Conservation (phyloP, 2,113 vertebrate genomes). For the Cyphomyrus discorhynchus region DNA sequence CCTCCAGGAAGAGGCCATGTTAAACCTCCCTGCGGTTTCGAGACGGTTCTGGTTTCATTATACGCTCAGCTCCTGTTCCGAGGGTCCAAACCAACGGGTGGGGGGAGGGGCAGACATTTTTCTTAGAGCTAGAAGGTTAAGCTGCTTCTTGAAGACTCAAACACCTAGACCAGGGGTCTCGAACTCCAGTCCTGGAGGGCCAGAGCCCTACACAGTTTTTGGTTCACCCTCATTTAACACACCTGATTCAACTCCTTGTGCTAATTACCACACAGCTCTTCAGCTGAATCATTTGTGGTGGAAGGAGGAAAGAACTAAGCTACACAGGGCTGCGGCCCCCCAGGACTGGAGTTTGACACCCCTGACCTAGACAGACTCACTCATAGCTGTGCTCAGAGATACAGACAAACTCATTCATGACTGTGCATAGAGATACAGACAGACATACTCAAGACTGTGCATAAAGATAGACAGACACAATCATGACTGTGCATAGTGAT, state of each 20-base stretch:
- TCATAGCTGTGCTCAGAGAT: constrained; percentile 22
- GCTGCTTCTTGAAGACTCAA: not conserved
- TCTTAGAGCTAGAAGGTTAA: not conserved
- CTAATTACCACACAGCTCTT: too few relatives aligned
- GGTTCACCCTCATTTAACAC: too few relatives aligned
- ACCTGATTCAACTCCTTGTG: too few relatives aligned
- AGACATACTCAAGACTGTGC: constrained; percentile 28
- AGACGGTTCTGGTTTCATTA: not conserved
- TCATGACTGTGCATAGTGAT: not conserved
- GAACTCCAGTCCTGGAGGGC: too few relatives aligned
- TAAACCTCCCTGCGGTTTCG: not conserved
- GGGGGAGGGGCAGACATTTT: not conserved
- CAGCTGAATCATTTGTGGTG: too few relatives aligned
- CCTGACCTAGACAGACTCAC: not conserved
- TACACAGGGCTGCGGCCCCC: too few relatives aligned
- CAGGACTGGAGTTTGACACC: too few relatives aligned
- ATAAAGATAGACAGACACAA: not conserved
- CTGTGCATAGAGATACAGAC: not conserved
- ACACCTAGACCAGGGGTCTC: too few relatives aligned
- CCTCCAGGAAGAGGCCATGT: not conserved
- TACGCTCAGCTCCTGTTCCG: not conserved
- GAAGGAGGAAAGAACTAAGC: too few relatives aligned
- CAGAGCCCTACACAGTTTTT: too few relatives aligned
- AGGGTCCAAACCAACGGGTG: not conserved
- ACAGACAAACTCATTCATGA: not conserved